Conservation (phyloP, 2,797 vertebrate species). For the Coracias cyanogaster region DNA sequence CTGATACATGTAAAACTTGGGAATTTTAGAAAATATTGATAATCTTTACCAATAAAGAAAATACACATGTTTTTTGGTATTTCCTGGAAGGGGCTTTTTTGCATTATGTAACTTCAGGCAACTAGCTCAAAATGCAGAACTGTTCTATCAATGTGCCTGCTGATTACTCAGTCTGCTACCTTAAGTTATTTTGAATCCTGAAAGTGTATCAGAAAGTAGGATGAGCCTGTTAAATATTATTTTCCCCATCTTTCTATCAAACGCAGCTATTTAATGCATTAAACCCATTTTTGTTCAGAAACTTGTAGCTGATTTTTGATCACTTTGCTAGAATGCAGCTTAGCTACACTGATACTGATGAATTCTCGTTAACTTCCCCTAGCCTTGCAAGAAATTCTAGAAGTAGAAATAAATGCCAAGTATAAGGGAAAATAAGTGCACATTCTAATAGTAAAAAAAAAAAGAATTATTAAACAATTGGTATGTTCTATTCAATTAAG, state of each 20-base stretch:
- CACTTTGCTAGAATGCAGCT: neutral
- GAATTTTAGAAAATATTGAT: neutral
- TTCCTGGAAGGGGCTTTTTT: neutral
- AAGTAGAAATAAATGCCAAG: neutral
- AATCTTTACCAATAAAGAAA: neutral
- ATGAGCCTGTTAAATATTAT: neutral
- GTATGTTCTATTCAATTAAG: neutral
- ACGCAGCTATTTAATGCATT: neutral
- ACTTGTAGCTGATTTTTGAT: neutral
- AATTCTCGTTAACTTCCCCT: neutral
- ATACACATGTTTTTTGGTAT: neutral
- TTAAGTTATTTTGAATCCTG: neutral
- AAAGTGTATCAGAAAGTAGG: neutral
- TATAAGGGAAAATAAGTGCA: neutral
- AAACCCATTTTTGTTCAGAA: neutral
- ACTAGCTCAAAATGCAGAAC: neutral
- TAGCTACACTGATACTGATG: neutral
- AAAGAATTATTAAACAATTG: neutral
- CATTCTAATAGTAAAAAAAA: neutral
- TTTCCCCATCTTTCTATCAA: neutral
- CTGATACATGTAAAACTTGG: neutral
- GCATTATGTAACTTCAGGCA: neutral
- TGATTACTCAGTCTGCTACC: neutral
- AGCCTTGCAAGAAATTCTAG: neutral
- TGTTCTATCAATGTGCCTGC: neutral